Evolutionary conservation across 1,140 invertebrate genomes (phyloP), one percentile per base, ranked within the genome.

Genomic region (Arion vulgaris): DNA sequence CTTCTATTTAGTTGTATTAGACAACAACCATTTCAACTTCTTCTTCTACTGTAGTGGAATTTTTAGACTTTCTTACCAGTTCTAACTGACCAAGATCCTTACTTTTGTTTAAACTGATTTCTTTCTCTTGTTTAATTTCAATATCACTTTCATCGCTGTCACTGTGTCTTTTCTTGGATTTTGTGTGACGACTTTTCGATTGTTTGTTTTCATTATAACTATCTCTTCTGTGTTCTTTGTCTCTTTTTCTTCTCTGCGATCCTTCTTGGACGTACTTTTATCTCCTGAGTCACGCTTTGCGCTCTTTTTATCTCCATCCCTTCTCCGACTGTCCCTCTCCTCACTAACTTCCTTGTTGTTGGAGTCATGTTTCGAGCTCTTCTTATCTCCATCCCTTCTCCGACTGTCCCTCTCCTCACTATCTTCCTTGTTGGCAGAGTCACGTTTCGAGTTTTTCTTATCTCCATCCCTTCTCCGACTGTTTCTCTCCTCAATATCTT

Each of bases 81-180:
- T 41, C 71, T 19, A 38, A 41, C 36, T 45, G 36, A 32, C 26
- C 9, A 7, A 26, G 17, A 13, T 41, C 26, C 26, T 73, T 41
- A 13, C 23, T 32, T 73, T 73, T 73, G 15, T 23, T 73, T 32
- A 19, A 13, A 11, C 68, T 71, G 1, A 28, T 26, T 28, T 73
- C 71, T 39, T 45, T 75, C 23, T 75, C 73, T 32, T 75, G 38
- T 75, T 75, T 75, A 49, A 45, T 53, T 34, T 75, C 73, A 7
- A 34, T 26, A 34, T 75, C 73, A 51, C 45, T 75, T 34, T 75
- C 73, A 51, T 49, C 41, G 28, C 73, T 75, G 38, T 45, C 41
- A 41, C 71, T 41, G 11, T 73, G 38, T 39, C 71, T 73, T 23
- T 39, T 1, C 7, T n/a, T 41, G 19, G 39, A 9, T 57, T 57